phyloP scores from a whole-genome alignment of 2,888 invertebrate species.

The Pristionchus arcanus region DNA sequence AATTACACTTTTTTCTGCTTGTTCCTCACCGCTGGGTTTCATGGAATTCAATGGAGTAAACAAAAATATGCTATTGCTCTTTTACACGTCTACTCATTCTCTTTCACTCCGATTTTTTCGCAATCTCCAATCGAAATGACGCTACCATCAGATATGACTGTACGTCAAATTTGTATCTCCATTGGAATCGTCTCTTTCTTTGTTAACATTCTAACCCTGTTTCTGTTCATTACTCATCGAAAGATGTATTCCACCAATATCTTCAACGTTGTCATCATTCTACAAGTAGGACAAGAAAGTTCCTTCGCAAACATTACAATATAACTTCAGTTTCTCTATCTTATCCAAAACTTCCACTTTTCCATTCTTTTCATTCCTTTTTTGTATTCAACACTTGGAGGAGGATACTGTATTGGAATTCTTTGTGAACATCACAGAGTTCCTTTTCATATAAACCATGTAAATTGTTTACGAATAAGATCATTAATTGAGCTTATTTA shows the following conservation, averaged over 20 bases:
- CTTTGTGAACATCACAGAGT: background rate
- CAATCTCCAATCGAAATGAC: background rate
- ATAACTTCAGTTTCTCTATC: background rate
- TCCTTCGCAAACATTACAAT: background rate
- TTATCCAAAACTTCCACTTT: background rate
- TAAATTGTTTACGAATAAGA: background rate
- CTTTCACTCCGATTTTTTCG: background rate
- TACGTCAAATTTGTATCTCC: background rate
- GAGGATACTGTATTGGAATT: slow-evolving; percentile 12
- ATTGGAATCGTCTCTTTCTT: background rate
- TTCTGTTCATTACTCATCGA: background rate
- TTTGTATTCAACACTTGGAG: slow-evolving; percentile 3
- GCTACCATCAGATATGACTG: background rate
- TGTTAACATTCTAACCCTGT: background rate
- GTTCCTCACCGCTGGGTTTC: no score
- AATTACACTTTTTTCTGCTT: no score
- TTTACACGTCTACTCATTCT: background rate
- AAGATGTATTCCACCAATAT: slow-evolving; percentile 6
- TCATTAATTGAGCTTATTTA: background rate
- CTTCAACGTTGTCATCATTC: background rate
- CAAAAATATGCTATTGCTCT: no score
- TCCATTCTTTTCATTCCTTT: background rate
- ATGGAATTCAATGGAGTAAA: no score
- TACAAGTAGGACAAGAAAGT: no score
- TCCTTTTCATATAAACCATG: background rate